Conservation (phyloP, 2,797 vertebrate genomes). For the Crenuchus spilurus region DNA sequence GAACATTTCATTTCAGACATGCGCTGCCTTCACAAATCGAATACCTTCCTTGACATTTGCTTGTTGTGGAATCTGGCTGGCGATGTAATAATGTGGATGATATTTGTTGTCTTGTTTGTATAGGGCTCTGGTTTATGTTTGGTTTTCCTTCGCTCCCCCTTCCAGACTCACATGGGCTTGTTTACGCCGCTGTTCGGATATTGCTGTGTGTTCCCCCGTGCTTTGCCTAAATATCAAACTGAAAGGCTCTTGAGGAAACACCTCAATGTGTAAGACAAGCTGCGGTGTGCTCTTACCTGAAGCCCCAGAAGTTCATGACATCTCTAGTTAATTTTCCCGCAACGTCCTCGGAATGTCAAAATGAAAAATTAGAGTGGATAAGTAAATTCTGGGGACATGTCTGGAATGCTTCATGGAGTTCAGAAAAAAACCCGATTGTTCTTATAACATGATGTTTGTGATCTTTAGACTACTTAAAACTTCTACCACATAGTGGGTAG, state of each 20-base stretch:
- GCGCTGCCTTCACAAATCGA: not conserved
- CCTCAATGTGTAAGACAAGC: not conserved
- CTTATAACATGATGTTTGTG: too few species aligned
- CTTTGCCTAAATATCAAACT: constrained; percentile 44
- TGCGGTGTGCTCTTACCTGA: not conserved
- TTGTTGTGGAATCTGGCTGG: not conserved
- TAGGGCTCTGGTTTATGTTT: constrained; percentile 19
- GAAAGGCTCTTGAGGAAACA: constrained; percentile 17
- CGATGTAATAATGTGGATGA: constrained; percentile 20
- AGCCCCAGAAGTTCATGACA: not conserved
- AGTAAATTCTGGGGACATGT: not conserved
- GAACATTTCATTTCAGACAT: not conserved
- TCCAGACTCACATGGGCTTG: constrained; percentile 24
- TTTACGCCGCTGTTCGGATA: constrained; percentile 29
- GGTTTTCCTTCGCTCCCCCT: constrained; percentile 12
- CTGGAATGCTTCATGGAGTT: not conserved
- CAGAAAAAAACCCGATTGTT: too few species aligned
- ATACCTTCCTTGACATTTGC: constrained; percentile 21
- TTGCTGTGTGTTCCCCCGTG: constrained; percentile 40
- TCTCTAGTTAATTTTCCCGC: not conserved
- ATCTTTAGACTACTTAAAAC: too few species aligned
- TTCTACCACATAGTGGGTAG: too few species aligned
- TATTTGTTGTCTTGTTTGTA: constrained; percentile 33
- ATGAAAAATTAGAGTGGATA: not conserved
- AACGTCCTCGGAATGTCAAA: not conserved